Evolutionary conservation across 2,888 invertebrate genomes (phyloP), one percentile per base, ranked within the genome.

Genomic region (Pachliopta kotzebuea): DNA sequence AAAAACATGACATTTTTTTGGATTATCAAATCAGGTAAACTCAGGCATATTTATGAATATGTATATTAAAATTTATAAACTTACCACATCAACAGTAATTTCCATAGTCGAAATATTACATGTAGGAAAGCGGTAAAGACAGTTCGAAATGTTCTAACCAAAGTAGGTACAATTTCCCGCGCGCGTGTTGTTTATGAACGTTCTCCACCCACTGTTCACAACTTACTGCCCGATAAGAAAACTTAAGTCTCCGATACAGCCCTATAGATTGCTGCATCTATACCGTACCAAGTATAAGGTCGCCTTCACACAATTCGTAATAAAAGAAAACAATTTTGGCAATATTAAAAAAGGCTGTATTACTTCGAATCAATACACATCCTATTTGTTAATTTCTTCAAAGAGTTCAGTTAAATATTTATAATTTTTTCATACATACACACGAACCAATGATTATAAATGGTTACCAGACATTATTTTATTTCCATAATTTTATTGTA

Each of bases 41-140:
- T n/a, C 26, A 45, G 18, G 17, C 6, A 42, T 17, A 45, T 45
- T 45, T n/a, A n/a, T 45, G 11, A 6, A n/a, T 45, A 45, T n/a
- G n/a, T n/a, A 45, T n/a, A n/a, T n/a, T 18, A 3, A n/a, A 7
- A n/a, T 18, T 6, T 45, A 45, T 45, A 45, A 72, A 75, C 90
- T 86, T 68, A 90, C 90, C 83, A 90, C 88, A 65, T 90, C 90
- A 60, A 85, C 90, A 73, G 84, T 84, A 60, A 89, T 78, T 80
- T 90, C 88, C 86, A 90, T 85, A 52, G 55, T 55, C 18, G 59
- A 52, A 21, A 57, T 53, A 61, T 54, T 57, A 31, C 24, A 18
- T 21, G 55, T 18, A 52, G 7, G 21, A 14, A 52, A 52, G 2
- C 23, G 8, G 11, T 14, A 52, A 7, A 14, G 21, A 14, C 49